Evolutionary conservation across 2,113 vertebrate genomes (phyloP).

Genomic region (Malurus alboscapulatus): DNA sequence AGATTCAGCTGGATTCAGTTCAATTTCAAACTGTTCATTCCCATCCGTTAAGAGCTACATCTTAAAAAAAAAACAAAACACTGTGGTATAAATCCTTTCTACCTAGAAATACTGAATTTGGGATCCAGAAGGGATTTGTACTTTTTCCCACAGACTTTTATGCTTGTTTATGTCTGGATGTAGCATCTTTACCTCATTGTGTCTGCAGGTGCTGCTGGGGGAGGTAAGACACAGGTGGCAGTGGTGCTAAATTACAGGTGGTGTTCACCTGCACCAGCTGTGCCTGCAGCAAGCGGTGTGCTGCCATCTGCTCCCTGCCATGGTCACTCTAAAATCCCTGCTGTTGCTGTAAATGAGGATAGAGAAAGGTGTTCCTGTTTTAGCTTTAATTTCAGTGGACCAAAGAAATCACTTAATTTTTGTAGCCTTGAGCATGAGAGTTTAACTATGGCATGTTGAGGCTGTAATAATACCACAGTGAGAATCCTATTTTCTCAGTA

Average conservation of each 20-base stretch:
- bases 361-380: background rate
- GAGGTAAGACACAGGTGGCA: background rate
- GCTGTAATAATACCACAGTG: background rate
- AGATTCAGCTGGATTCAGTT: background rate
- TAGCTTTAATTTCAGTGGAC: background rate
- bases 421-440: background rate
- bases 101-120: background rate
- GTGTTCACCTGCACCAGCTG: background rate
- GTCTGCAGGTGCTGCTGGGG: rapidly evolving
- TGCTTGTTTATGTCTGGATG: background rate
- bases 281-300: background rate
- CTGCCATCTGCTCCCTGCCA: background rate
- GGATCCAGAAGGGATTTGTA: background rate
- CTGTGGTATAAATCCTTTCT: background rate
- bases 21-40: background rate
- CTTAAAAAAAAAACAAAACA: background rate
- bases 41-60: constrained; percentile 18
- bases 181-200: background rate
- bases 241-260: background rate
- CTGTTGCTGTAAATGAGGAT: background rate
- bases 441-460: background rate
- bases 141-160: background rate
- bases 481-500: background rate
- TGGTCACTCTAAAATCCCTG: background rate
- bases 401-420: background rate